Conservation (phyloP, 1,140 invertebrate species). For the Andrena cerasifolii region DNA sequence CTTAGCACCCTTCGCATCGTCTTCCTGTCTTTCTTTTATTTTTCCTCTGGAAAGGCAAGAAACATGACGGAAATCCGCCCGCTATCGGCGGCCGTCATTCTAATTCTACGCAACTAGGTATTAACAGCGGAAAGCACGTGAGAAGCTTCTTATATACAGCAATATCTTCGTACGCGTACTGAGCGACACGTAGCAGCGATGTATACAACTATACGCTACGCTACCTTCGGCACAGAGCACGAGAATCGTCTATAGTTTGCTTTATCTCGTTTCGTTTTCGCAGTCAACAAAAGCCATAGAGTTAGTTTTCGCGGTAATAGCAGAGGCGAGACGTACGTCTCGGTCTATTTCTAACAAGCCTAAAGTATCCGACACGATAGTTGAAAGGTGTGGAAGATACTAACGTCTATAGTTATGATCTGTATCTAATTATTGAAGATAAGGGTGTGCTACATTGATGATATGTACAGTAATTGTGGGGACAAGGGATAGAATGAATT, state of each 20-base stretch:
- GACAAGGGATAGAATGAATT: background rate
- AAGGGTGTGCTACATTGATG: background rate
- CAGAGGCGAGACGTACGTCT: no score
- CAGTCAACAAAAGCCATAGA: conserved; percentile 2
- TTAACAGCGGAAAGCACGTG: conserved; percentile 50
- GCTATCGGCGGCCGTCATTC: conserved; percentile 62
- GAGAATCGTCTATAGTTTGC: background rate
- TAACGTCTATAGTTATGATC: background rate
- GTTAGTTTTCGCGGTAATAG: no score
- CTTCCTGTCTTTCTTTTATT: conserved; percentile 34
- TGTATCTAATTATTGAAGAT: background rate
- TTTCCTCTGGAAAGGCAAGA: conserved; percentile 74
- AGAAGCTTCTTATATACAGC: conserved; percentile 50
- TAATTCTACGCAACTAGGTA: conserved; percentile 42
- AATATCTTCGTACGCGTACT: conserved; percentile 8
- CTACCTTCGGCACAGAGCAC: no score
- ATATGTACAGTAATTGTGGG: background rate
- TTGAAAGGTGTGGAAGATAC: background rate
- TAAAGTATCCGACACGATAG: background rate
- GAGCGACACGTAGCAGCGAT: background rate
- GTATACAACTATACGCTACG: no score
- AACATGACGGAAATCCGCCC: conserved; percentile 71
- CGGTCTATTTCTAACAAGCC: background rate
- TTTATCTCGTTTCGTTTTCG: background rate
- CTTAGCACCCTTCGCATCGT: conserved; percentile 57